Evolutionary conservation across 2,113 vertebrate species (phyloP), one percentile per base, ranked within the genome.

Genomic region (Isurus oxyrinchus): DNA sequence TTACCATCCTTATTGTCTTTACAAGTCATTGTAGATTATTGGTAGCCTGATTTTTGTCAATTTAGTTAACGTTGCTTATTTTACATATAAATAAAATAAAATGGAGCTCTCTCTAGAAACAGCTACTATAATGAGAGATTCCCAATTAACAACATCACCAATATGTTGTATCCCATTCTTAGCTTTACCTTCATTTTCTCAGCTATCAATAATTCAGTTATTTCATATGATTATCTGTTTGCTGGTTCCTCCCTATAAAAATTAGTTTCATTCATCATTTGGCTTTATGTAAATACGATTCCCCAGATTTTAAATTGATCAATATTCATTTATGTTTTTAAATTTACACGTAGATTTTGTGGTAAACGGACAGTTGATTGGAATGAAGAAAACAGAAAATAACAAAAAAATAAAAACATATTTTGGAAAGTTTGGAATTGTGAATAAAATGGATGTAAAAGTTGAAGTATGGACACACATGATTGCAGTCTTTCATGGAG

Each of bases 341-440:
- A 31, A 55, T 61, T 69, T 96, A 86, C 2, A 23, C 57, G n/a
- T 96, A 95, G 99, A 99, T 96, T 97, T 99, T 97, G 97, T 97
- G 79, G 98, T 99, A 53, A 99, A 99, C n/a, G 99, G 99, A 13
- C 97, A 99, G 97, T 98, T 98, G 96, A 98, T 99, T 94, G 99
- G 99, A 79, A 98, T 99, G 94, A 99, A 99, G 97, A 98, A 96
- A 96, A 96, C 97, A 21, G 86, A 96, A 57, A 97, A 97, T 4
- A 96, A 96, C n/a, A 97, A 98, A 66, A 97, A 97, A 96, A 97
- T 98, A 7, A 98, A 98, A 93, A 99, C 99, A 0, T 99, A 99
- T 97, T 99, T 99, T 97, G 98, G 99, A 95, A 98, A 98, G 96
- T 97, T 99, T 98, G 99, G 98, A 96, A 98, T 99, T 96, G 44